Percentiles rank a stretch among this genome's conserved stretches.
Evolutionary conservation across 2,888 invertebrate genomes (phyloP).

Genomic region (Lithophane socia): DNA sequence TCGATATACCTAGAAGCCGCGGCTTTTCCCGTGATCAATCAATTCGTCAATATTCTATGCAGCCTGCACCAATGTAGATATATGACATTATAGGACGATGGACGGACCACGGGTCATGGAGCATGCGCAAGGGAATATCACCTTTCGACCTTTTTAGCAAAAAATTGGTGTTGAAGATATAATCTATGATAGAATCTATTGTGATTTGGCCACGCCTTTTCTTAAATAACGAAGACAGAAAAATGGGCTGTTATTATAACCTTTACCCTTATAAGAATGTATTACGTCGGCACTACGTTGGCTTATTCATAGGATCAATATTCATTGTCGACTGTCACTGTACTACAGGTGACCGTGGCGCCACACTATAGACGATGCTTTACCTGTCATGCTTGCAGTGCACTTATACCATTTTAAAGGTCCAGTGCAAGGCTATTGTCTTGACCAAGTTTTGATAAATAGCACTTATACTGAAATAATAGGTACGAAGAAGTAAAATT

Average conservation of each 20-base stretch:
- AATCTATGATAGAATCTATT: constrained; percentile 1
- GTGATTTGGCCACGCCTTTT: neutral
- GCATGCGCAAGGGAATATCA: constrained; percentile 58
- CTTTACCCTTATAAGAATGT: neutral
- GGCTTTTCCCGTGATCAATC: constrained; percentile 41
- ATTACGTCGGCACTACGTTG: no score
- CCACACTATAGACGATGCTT: neutral
- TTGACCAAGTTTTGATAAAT: neutral
- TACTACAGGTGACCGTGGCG: neutral
- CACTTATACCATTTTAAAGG: neutral
- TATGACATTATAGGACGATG: constrained; percentile 19
- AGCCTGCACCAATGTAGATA: constrained; percentile 55
- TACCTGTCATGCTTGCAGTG: neutral
- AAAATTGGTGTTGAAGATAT: neutral
- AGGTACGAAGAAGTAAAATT: neutral
- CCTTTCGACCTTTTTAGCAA: constrained; percentile 45
- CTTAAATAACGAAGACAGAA: neutral
- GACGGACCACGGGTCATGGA: constrained; percentile 51
- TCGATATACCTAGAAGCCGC: constrained; percentile 26
- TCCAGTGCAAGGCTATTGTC: neutral
- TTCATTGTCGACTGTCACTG: neutral
- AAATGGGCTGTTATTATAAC: neutral
- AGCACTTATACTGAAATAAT: no score
- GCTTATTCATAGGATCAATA: constrained; percentile 28
- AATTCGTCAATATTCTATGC: constrained; percentile 62